Conservation (phyloP, 2,888 invertebrate species). For the Lymantria monacha region DNA sequence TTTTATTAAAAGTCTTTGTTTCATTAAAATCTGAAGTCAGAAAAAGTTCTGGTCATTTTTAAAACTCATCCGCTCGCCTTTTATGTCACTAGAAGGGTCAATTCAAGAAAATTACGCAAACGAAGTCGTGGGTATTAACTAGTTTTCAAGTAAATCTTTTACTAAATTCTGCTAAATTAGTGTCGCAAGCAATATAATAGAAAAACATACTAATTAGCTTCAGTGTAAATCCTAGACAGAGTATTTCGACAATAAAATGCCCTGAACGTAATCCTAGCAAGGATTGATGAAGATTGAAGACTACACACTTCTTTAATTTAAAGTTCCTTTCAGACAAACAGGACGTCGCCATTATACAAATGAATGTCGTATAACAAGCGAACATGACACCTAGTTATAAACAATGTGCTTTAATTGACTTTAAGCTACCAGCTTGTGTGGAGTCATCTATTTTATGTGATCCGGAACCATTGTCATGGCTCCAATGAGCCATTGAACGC, state of each 20-base stretch:
- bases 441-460: constrained; percentile 62
- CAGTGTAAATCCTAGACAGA: neutral
- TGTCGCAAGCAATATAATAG: too few species aligned
- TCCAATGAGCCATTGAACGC: constrained; percentile 27
- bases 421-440: constrained; percentile 63
- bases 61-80: too few species aligned
- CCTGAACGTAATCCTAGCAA: neutral
- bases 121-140: too few species aligned
- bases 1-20: too few species aligned
- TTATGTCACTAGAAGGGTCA: too few species aligned
- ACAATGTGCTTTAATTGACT: constrained; percentile 65
- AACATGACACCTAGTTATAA: constrained; percentile 44
- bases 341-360: constrained; percentile 41
- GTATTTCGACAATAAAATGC: neutral
- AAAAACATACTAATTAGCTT: too few species aligned
- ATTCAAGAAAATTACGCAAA: too few species aligned
- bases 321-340: constrained; percentile 24
- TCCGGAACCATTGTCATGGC: constrained; percentile 46
- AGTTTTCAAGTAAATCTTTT: too few species aligned
- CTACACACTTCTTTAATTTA: constrained; percentile 16
- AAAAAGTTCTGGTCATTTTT: too few species aligned
- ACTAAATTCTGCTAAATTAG: too few species aligned
- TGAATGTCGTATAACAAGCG: constrained; percentile 44
- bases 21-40: too few species aligned
- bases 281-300: constrained; percentile 21